Evolutionary conservation across 1,140 invertebrate species (phyloP), one percentile per base, ranked within the genome.

Genomic region (Drosophila kepulauana): DNA sequence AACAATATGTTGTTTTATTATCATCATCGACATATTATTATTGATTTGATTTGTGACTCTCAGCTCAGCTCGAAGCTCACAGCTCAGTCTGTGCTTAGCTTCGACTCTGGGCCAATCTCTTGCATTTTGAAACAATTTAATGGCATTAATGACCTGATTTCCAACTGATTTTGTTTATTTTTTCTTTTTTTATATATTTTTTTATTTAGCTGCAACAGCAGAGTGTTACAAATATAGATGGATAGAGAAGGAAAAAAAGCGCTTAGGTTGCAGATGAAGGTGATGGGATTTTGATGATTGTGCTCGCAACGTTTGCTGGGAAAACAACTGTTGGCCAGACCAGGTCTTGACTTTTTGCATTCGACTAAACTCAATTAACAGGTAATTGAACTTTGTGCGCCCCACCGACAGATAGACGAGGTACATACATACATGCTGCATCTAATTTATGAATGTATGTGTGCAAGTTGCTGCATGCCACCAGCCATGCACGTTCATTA

Each of bases 221-320:
- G 8, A 46, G 13, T 38, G 41, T 25, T 48, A 41, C 66, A 59
- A 61, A 62, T 59, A 28, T 46, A 16, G 51, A 16, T 57, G 33
- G 33, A 56, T 7, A 61, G 4, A 33, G 3, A 58, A 1, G 20
- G 8, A 28, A 33, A 62, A 46, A 33, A 13, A 30, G 2, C 8
- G 25, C 58, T 46, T 30, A 46, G 30, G 51, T 54, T 11, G 63
- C 51, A 20, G 51, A 41, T 48, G 54, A 58, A 58, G 58, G 64
- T 87, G 82, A 87, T 87, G 82, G 81, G 84, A 87, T 87, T 87
- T 87, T 87, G 82, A 87, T 87, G 82, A 87, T 82, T 81, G 72
- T 67, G 79, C 73, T 57, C 73, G 38, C 35, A 57, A 57, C 15
- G 57, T 46, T 57, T 57, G 61, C 52, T 73, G 81, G 58, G 25